These are phyloP conservation scores for Druceiella hillmani DNA, from an alignment of 2,888 invertebrate species.

Conservation along the genomic window DNA sequence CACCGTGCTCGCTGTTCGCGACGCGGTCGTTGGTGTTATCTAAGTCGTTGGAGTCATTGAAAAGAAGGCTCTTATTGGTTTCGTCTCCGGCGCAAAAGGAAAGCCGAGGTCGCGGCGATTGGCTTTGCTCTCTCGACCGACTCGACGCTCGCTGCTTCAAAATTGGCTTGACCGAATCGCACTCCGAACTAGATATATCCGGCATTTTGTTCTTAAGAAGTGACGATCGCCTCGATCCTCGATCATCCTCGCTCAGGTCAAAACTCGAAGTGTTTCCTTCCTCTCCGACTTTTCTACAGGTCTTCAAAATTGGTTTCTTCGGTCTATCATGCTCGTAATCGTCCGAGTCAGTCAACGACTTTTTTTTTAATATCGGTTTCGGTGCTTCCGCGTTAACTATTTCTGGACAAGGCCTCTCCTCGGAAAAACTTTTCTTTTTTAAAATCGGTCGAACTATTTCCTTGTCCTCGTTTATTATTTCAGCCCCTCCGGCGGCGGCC, in stretches of 20 bases:
- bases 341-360: slow-evolving; percentile 69
- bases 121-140: slow-evolving; percentile 54
- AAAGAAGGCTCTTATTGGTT: slow-evolving; percentile 44
- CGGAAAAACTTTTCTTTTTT: slow-evolving; percentile 75
- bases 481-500: slow-evolving; percentile 58
- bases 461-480: slow-evolving; percentile 51
- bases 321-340: slow-evolving; percentile 68
- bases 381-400: slow-evolving; percentile 46
- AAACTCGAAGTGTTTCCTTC: slow-evolving; percentile 53
- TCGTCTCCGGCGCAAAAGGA: slow-evolving; percentile 54
- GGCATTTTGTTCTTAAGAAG: slow-evolving; percentile 51
- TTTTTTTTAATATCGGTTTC: slow-evolving; percentile 82
- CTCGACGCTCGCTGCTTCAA: slow-evolving; percentile 58
- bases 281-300: slow-evolving; percentile 62
- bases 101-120: slow-evolving; percentile 59
- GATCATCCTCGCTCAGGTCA: slow-evolving; percentile 50
- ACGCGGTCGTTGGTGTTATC: too few species aligned
- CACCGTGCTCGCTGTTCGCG: too few species aligned
- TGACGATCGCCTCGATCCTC: slow-evolving; percentile 53
- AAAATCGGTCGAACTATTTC: slow-evolving; percentile 69
- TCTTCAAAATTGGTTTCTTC: slow-evolving; percentile 72
- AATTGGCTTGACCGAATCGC: slow-evolving; percentile 58
- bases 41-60: slow-evolving; percentile 44
- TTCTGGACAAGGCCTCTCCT: slow-evolving; percentile 56
- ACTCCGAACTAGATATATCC: slow-evolving; percentile 51